Base-by-base conservation (phyloP, 2,113 vertebrate species). In the Bos javanicus region DNA sequence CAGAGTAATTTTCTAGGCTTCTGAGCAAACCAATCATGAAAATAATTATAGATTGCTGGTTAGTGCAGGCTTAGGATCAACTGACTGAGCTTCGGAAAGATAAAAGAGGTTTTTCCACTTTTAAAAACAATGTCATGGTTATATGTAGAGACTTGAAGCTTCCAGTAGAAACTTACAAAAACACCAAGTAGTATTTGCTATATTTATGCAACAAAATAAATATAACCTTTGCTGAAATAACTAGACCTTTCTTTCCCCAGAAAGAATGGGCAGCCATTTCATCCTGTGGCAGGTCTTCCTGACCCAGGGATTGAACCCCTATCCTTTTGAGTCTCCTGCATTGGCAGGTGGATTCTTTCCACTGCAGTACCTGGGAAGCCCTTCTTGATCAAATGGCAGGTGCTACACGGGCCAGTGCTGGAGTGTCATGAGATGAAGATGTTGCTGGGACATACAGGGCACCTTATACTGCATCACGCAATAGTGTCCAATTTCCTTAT, bases 11-110 rank as follows among this genome's bases (percentile, higher is more conserved):
- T 78, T 83, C 46, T 30, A 67, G 89, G 25, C 62, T 96, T 90
- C 82, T 76, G 16, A 87, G 60, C 21, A 89, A 91, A 94, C 6
- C 10, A 86, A n/a, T 94, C 56, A 87, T 84, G 74, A 94, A 62
- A 93, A 91, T 96, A 92, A 97, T 93, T 97, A 87, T 81, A 36
- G 39, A 78, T 88, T 60, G 39, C 21, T 39, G 11, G 50, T 89
- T 60, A 86, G 13, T 74, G 19, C 13, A 82, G 15, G 60, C 91
- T 83, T 87, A 90, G 85, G 52, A 88, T 93, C 86, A 95, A 71
- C 12, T 83, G 71, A 11, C 3, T 81, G 16, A 91, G 56, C 64
- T 95, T 30, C 28, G 0, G 13, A 59, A 59, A n/a, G 19, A 84
- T 56, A 85, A 92, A 84, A 2, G 8, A 54, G 81, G 17, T 39